Evolutionary conservation across 1,140 invertebrate genomes (phyloP), one percentile per base, ranked within the genome.

Genomic region (Papilio polytes): DNA sequence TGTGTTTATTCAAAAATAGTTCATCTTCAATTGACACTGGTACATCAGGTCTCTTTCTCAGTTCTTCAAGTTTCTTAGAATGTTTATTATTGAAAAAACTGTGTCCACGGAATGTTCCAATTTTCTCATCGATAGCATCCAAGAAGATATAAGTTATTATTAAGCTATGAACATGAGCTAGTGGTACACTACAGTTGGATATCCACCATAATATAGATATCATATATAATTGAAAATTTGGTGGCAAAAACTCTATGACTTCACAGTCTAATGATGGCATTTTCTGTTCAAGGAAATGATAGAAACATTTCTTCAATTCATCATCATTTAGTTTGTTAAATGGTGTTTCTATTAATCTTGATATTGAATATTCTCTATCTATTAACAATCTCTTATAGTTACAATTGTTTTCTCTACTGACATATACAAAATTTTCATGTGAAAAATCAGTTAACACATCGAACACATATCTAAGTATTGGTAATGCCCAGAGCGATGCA

Each of bases 141-240:
- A 97, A 90, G 41, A 96, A 94, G 82, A 97, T 95, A 56, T 95
- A 92, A 82, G 95, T 95, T 46, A 97, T 90, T 12, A 98, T 84
- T 53, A 97, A 66, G 46, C 96, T 93, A 84, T 97, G 96, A 6
- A 97, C 72, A 87, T 97, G 96, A 80, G 90, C 85, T 44, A 94
- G 83, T 36, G 96, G 96, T 31, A 95, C 84, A 94, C 86, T 70
- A 93, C 94, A 89, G 96, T 95, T 88, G 91, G 94, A 66, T 95
- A 90, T 83, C 97, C 97, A 98, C 94, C 96, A 98, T 10, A 97
- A 93, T 2, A 97, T 91, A 15, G 96, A 92, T 56, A 96, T 91
- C 73, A 97, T 92, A 82, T 96, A 96, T 12, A 98, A 85, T 86
- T 96, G 95, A 91, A 97, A 96, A 80, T 96, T 94, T 31, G 89